Evolutionary conservation across 2,888 invertebrate species (phyloP).

Genomic region (Uropetala carovei): DNA sequence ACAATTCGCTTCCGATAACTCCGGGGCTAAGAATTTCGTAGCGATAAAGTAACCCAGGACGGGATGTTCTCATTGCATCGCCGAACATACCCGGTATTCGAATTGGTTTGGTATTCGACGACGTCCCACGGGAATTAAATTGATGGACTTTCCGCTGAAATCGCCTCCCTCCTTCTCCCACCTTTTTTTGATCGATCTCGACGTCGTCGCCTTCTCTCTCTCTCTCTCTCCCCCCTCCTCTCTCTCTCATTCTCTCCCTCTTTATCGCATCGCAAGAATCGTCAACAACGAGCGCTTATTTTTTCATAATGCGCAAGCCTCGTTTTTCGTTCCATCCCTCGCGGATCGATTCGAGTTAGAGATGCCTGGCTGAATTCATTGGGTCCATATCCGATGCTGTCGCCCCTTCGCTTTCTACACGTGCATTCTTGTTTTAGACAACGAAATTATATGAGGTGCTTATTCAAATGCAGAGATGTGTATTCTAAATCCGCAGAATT

Average conservation of each 20-base stretch:
- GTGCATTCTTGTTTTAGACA: too few relatives aligned
- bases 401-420: neutral
- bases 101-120: constrained; percentile 51
- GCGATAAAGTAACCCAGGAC: neutral
- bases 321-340: neutral
- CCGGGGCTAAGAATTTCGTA: constrained; percentile 14
- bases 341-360: neutral
- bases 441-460: too few relatives aligned
- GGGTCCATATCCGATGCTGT: neutral
- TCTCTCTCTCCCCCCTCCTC: neutral
- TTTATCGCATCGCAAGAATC: neutral
- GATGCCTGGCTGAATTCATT: neutral
- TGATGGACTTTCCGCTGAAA: constrained; percentile 46
- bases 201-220: neutral
- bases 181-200: constrained; percentile 52
- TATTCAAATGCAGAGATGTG: too few relatives aligned
- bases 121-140: constrained; percentile 52
- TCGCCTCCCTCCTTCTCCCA: neutral
- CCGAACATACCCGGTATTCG: constrained; percentile 30
- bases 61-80: constrained; percentile 9
- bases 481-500: too few relatives aligned
- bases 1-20: neutral
- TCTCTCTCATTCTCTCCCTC: neutral
- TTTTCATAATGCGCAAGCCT: neutral
- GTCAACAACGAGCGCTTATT: neutral